Percentiles rank a stretch among this genome's conserved stretches.
These are phyloP conservation scores for Heliconius aoede DNA, from an alignment of 2,888 invertebrate genomes.

Conservation along the genomic window DNA sequence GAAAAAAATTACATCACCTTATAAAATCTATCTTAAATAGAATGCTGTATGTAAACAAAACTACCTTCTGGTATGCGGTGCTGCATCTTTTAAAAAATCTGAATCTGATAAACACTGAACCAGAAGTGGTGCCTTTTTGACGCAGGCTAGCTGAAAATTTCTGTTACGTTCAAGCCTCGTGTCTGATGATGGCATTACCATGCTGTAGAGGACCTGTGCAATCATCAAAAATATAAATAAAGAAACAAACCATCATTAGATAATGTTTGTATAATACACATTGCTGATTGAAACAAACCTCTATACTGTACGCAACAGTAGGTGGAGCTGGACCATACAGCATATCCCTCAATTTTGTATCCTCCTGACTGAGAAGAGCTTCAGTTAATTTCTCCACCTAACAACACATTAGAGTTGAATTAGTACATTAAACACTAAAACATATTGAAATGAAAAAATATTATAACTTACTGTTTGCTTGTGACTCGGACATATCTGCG, in stretches of 20 bases:
- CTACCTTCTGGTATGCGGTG: constrained; percentile 77
- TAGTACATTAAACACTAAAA: neutral
- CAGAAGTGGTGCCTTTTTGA: constrained; percentile 81
- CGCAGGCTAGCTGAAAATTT: constrained; percentile 84
- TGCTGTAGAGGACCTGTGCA: constrained; percentile 89
- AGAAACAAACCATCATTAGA: neutral
- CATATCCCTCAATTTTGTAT: constrained; percentile 74
- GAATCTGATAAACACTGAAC: constrained; percentile 77
- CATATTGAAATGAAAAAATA: neutral
- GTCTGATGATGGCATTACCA: constrained; percentile 95
- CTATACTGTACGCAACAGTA: constrained; percentile 78
- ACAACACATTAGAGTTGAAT: constrained; percentile 20
- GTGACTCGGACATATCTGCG: constrained; percentile 92
- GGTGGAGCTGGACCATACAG: constrained; percentile 78
- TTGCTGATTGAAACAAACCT: constrained; percentile 54
- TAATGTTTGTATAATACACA: neutral
- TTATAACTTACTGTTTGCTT: constrained; percentile 80
- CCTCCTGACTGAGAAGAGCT: constrained; percentile 73
- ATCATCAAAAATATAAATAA: constrained; percentile 23
- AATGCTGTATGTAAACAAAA: neutral
- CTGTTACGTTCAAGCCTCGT: constrained; percentile 88
- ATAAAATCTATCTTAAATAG: neutral
- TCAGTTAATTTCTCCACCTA: constrained; percentile 77
- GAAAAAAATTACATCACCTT: constrained; percentile 10
- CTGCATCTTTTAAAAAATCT: constrained; percentile 78